phyloP scores from a whole-genome alignment of 2,113 vertebrate species.

The Callospermophilus lateralis region DNA sequence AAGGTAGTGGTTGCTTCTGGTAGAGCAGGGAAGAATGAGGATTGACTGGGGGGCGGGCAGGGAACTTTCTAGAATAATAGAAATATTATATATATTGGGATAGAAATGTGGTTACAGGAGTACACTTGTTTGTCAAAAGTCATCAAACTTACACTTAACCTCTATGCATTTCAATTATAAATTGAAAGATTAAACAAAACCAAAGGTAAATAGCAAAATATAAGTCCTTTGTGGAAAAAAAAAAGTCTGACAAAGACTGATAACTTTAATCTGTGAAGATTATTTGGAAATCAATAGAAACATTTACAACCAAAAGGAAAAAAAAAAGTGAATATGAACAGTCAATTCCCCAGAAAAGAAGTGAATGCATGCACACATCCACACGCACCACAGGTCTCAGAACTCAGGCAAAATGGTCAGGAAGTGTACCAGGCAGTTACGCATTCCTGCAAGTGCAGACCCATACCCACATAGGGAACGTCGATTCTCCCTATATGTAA shows the following conservation, averaged over 20 bases:
- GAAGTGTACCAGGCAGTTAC: not conserved
- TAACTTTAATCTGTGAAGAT: conserved; percentile 17
- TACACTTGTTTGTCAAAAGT: not conserved
- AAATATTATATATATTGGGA: not conserved
- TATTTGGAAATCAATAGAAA: conserved; percentile 41
- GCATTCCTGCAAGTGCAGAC: not conserved
- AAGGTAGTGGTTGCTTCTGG: not conserved
- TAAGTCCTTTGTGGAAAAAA: conserved; percentile 3
- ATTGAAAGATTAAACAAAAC: conserved; percentile 12
- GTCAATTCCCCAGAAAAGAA: not conserved
- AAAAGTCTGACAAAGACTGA: not conserved
- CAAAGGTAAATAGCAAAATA: conserved; percentile 3
- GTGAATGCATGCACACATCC: not conserved
- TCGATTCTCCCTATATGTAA: not conserved
- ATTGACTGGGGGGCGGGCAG: not conserved
- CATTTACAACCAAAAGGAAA: not conserved
- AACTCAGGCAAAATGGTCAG: conserved; percentile 14
- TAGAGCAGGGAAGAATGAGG: not conserved
- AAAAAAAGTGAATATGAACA: not conserved
- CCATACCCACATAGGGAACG: not conserved
- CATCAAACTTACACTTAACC: not conserved
- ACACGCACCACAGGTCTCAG: not conserved
- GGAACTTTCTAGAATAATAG: not conserved
- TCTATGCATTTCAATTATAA: conserved; percentile 28
- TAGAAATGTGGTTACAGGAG: not conserved